Base-by-base conservation (phyloP, 2,797 vertebrate genomes). In the Anableps anableps region DNA sequence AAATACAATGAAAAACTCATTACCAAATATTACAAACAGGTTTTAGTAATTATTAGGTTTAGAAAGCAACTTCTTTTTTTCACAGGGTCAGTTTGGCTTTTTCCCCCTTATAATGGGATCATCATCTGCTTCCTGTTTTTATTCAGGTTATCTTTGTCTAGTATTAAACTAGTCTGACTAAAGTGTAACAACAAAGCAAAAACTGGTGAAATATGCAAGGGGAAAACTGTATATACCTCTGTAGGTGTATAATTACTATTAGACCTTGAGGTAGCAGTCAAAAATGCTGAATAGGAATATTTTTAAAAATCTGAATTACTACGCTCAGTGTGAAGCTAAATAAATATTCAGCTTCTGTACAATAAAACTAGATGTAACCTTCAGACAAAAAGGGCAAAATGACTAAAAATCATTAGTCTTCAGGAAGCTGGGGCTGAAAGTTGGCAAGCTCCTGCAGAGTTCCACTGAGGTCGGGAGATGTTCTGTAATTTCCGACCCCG, bases 401-500 rank as follows among this genome's bases (percentile, higher is more conserved):
- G 48, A 14, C 19, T 78, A 77, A 74, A 73, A 55, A 60, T 82
- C 85, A 87, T 90, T 86, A 85, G 81, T 23, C 79, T 71, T 58
- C 85, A 88, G 87, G 86, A 92, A 90, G 86, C 81, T 64, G 81
- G 47, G 77, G 76, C 87, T 55, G 83, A 81, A 83, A 68, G 85
- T 79, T 90, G 92, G 92, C 90, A 58, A 23, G 81, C 85, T 78
- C 74, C 72, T 34, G 50, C 72, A 64, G 70, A 86, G 90, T 85
- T 92, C 91, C 91, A 83, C 85, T 81, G 93, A 92, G 92, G 90
- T 91, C 62, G 84, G 86, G 88, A 88, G 92, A 93, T 91, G 91
- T 92, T 93, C 90, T 93, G 93, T 91, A 89, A 90, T 93, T 94
- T 93, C 89, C 87, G 76, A 91, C 90, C 88, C 78, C 66, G 36